phyloP scores from a whole-genome alignment of 2,888 invertebrate genomes.

The Lepeophtheirus nordmannii region DNA sequence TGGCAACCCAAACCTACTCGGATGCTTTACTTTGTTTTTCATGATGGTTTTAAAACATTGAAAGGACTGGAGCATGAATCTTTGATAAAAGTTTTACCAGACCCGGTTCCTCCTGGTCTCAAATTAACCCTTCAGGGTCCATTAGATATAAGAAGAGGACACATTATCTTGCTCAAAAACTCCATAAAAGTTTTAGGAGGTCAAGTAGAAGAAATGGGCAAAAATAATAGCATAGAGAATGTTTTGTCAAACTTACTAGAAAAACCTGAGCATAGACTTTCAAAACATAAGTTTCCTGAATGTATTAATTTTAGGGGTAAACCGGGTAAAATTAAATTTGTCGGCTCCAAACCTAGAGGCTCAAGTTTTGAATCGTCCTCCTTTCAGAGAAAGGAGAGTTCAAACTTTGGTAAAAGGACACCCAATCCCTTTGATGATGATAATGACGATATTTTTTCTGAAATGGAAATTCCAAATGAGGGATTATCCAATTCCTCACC shows the following conservation, averaged over 20 bases:
- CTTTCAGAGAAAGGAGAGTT: too few relatives aligned
- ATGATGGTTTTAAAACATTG: neutral
- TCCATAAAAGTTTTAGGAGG: constrained; percentile 3
- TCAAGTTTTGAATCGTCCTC: neutral
- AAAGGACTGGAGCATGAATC: neutral
- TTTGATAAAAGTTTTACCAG: neutral
- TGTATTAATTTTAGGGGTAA: constrained; percentile 1
- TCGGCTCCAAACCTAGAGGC: neutral
- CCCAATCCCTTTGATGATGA: constrained; percentile 1
- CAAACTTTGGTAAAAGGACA: neutral
- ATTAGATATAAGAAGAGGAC: neutral
- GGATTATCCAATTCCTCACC: too few relatives aligned
- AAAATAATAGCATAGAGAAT: neutral
- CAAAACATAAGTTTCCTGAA: neutral
- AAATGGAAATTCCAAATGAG: too few relatives aligned
- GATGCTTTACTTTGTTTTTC: neutral
- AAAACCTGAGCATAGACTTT: neutral
- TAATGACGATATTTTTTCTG: neutral
- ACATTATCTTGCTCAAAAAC: neutral
- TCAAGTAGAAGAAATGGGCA: neutral
- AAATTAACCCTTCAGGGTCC: constrained; percentile 8
- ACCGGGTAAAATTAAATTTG: neutral
- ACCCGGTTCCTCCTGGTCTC: neutral
- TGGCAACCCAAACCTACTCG: constrained; percentile 15
- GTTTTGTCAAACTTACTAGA: neutral